A percentile compares a stretch with the other conserved stretches of the same genome.
Evolutionary conservation across 2,888 invertebrate genomes (phyloP).

Genomic region (Acleris emargana): DNA sequence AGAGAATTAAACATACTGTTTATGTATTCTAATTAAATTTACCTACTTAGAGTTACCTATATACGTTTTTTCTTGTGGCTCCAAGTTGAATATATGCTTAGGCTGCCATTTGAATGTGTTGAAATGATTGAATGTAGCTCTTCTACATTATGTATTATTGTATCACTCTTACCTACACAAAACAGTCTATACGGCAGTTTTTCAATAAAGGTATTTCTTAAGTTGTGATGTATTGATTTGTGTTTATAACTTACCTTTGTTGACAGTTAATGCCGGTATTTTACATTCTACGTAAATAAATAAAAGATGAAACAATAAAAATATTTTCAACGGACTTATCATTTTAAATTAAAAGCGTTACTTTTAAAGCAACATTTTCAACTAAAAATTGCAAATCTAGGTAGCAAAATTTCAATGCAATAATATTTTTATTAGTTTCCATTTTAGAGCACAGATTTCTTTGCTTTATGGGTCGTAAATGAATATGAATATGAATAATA

Average conservation of each 20-base stretch:
- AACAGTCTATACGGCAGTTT: background rate
- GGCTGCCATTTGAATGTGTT: no score
- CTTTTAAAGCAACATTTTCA: constrained; percentile 23
- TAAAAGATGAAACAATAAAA: constrained; percentile 44
- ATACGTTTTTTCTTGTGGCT: no score
- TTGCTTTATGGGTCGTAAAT: constrained; percentile 2
- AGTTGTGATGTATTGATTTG: background rate
- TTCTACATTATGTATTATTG: no score
- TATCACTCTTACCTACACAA: no score
- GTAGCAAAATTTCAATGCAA: background rate
- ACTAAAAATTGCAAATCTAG: background rate
- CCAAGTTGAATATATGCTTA: no score
- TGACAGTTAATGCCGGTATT: constrained; percentile 60
- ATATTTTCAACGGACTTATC: constrained; percentile 42
- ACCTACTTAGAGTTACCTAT: no score
- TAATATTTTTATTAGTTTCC: constrained; percentile 2
- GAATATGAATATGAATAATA: no score
- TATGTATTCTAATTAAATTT: no score
- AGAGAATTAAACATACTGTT: no score
- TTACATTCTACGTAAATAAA: constrained; percentile 52
- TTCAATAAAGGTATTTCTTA: background rate
- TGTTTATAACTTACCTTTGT: constrained; percentile 55
- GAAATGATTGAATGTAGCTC: no score
- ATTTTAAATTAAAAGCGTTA: constrained; percentile 40
- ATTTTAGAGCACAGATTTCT: constrained; percentile 5